Evolutionary conservation across 2,888 invertebrate genomes (phyloP), one percentile per base, ranked within the genome.

Genomic region (Euzetes globulus): DNA sequence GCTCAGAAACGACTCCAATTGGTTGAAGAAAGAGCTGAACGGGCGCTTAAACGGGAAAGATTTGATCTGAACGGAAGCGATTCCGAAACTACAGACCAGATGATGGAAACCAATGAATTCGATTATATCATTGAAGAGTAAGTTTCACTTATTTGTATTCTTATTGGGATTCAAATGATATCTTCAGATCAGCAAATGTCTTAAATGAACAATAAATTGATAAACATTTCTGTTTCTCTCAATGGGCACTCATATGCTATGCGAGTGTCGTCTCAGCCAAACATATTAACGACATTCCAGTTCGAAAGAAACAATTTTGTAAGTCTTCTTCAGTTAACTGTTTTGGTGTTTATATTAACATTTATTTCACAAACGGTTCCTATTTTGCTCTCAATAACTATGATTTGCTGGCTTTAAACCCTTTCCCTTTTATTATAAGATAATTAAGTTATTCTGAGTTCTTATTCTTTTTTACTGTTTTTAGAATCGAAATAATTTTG

Each of bases 221-320:
- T 33, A 63, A 33, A 63, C 63, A 17, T 63, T 45, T 68, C 45
- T 68, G 22, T 68, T 65, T 68, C 63, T 63, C 22, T 41, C 25
- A n/a, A 68, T 45, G 37, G 68, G 45, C 68, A 68, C 68, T 68
- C 68, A 41, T 68, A 68, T 68, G 4, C n/a, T n/a, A 45, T 45
- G 37, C 68, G 68, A 68, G 68, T n/a, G 5, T 45, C 41, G 22
- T 41, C 68, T 68, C 68, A 68, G 45, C 68, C 68, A 17, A 37
- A 45, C 45, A 45, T 68, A 5, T 68, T 68, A 68, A 68, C 68
- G 68, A 22, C 68, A n/a, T 68, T 33, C 19, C 68, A 45, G 13
- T 68, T n/a, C 45, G 37, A 41, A 68, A n/a, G 68, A 68, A 45
- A 68, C 68, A 11, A 68, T 25, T 68, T 68, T 68, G 68, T 68